These are phyloP conservation scores for Reticulitermes lucifugus DNA, from an alignment of 2,888 invertebrate species.

Conservation along the genomic window DNA sequence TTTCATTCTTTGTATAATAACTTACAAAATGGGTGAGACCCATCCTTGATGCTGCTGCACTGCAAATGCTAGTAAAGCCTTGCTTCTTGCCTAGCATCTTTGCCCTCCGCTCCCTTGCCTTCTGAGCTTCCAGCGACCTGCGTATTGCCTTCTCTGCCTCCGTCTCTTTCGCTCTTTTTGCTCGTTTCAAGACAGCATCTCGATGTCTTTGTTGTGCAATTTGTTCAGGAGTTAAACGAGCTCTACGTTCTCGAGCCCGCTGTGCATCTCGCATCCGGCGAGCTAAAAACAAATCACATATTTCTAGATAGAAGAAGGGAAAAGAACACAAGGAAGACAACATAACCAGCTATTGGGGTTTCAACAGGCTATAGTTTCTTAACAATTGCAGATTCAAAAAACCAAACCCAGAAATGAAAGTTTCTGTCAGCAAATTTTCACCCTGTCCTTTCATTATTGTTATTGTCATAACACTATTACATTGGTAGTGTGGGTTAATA, in stretches of 20 bases:
- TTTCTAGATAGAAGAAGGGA: too few species aligned
- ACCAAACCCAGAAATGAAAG: too few species aligned
- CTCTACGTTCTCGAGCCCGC: background rate
- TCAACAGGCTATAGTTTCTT: too few species aligned
- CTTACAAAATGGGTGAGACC: slow-evolving; percentile 15
- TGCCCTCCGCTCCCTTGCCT: slow-evolving; percentile 12
- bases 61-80: background rate
- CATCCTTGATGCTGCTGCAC: background rate
- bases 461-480: too few species aligned
- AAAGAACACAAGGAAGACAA: too few species aligned
- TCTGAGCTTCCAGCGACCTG: slow-evolving; percentile 14
- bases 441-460: too few species aligned
- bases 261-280: slow-evolving; percentile 11
- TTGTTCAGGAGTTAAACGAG: slow-evolving; percentile 7
- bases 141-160: slow-evolving; percentile 18
- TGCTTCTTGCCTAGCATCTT: slow-evolving; percentile 1
- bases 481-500: too few species aligned
- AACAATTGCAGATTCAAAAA: too few species aligned
- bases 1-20: background rate
- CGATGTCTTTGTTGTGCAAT: background rate
- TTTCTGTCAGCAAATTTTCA: too few species aligned
- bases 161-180: slow-evolving; percentile 10
- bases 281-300: background rate
- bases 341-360: too few species aligned
- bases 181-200: slow-evolving; percentile 12